Conservation (phyloP, 2,113 vertebrate species). For the Paratilapia polleni region DNA sequence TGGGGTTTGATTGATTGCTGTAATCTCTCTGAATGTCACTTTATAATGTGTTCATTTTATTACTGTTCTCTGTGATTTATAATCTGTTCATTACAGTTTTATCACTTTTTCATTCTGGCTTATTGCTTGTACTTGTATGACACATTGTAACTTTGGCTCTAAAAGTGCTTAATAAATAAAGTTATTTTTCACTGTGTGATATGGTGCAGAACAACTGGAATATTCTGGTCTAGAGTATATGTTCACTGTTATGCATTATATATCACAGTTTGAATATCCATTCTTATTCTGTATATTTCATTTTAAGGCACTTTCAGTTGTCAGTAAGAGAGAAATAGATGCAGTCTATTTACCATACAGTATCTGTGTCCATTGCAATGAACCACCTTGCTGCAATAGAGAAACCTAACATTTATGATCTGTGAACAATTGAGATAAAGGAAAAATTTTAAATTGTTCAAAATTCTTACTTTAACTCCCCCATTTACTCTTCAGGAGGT, state of each 20-base stretch:
- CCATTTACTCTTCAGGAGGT: neutral
- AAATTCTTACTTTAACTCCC: neutral
- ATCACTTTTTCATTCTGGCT: neutral
- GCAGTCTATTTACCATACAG: neutral
- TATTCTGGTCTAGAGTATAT: neutral
- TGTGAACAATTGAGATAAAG: neutral
- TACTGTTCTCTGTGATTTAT: slow-evolving; percentile 1
- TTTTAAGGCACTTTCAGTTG: neutral
- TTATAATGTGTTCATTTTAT: neutral
- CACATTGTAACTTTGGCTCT: neutral
- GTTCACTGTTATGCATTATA: neutral
- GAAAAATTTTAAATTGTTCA: neutral
- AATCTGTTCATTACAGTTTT: neutral
- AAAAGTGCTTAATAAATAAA: neutral
- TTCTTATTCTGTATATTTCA: neutral
- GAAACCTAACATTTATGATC: neutral
- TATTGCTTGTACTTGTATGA: neutral
- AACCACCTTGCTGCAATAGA: neutral
- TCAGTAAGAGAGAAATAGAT: neutral
- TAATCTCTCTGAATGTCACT: fast-evolving
- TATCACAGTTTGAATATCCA: neutral
- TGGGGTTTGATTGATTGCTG: neutral
- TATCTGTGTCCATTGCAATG: fast-evolving
- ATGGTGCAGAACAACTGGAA: fast-evolving
- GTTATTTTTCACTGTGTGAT: neutral